Evolutionary conservation across 2,113 vertebrate species (phyloP).

Genomic region (Balaeniceps rex): DNA sequence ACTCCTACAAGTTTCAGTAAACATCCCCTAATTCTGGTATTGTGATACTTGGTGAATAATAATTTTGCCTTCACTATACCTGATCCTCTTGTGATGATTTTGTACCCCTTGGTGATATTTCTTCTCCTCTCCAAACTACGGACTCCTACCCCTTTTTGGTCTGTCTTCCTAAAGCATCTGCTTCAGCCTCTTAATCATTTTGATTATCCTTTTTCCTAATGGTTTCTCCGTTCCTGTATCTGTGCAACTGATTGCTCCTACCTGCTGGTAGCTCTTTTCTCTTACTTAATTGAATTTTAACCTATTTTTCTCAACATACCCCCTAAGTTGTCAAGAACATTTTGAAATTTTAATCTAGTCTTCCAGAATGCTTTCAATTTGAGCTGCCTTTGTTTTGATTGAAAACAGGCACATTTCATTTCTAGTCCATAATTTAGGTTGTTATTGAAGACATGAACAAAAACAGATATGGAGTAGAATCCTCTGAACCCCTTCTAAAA

Average conservation of each 20-base stretch:
- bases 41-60: not conserved
- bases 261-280: not conserved
- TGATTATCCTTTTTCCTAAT: not conserved
- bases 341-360: not conserved
- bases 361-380: not conserved
- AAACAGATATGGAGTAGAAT: not conserved
- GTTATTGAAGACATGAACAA: not conserved
- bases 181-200: not conserved
- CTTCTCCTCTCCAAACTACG: not conserved
- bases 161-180: not conserved
- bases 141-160: not conserved
- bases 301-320: not conserved
- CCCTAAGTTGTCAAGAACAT: not conserved
- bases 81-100: not conserved
- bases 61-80: not conserved
- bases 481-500: not conserved
- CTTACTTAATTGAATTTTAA: not conserved
- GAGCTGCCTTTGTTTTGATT: not conserved
- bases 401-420: not conserved
- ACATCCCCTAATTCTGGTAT: not conserved
- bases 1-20: not conserved
- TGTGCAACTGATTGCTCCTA: not conserved
- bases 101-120: not conserved
- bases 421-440: not conserved
- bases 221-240: not conserved